phyloP scores from a whole-genome alignment of 2,888 invertebrate genomes.

The Beris chalybata region DNA sequence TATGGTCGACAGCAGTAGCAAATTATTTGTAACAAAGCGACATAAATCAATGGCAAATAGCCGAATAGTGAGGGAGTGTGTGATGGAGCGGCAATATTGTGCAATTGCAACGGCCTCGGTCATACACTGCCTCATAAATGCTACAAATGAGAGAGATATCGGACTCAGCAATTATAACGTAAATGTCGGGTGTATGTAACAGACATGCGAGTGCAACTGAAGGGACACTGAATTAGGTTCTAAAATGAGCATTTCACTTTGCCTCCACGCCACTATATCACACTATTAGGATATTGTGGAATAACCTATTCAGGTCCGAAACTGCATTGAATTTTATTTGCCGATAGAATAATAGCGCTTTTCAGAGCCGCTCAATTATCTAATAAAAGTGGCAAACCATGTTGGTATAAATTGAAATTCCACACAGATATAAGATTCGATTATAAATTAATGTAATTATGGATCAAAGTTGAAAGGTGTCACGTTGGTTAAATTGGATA shows the following conservation, averaged over 20 bases:
- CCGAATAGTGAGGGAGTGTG: background rate
- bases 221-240: slow-evolving; percentile 9
- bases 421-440: background rate
- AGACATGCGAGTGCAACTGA: slow-evolving; percentile 1
- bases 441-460: slow-evolving; percentile 3
- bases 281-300: background rate
- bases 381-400: slow-evolving; percentile 10
- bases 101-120: background rate
- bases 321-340: slow-evolving; percentile 6
- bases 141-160: slow-evolving; percentile 2
- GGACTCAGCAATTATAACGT: slow-evolving; percentile 5
- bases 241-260: slow-evolving; percentile 11
- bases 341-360: background rate
- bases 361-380: slow-evolving; percentile 13
- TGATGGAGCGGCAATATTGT: slow-evolving; percentile 10
- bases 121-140: background rate
- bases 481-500: no score
- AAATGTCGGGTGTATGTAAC: slow-evolving; percentile 12
- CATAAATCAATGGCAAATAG: slow-evolving; percentile 35
- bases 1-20: slow-evolving; percentile 35
- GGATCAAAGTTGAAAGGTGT: slow-evolving; percentile 1
- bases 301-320: slow-evolving; percentile 14
- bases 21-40: slow-evolving; percentile 34
- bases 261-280: background rate
- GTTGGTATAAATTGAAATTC: slow-evolving; percentile 14